A percentile compares a stretch with the other conserved stretches of the same genome.
These are phyloP conservation scores for Atrina japonica DNA, from an alignment of 2,888 invertebrate genomes.

Conservation along the genomic window DNA sequence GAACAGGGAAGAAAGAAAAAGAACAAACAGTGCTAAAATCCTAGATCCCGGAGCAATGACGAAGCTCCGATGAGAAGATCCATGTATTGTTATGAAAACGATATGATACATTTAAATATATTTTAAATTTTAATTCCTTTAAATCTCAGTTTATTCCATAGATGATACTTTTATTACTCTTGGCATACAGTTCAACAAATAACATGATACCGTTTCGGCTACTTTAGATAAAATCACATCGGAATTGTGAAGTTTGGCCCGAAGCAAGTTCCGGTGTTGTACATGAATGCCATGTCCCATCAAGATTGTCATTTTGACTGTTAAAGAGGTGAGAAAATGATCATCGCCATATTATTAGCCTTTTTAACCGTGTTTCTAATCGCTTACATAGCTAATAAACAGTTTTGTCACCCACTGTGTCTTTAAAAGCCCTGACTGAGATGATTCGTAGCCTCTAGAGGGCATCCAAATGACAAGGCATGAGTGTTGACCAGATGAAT, in stretches of 20 bases:
- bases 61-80: no score
- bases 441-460: conserved; percentile 36
- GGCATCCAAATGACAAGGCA: conserved; percentile 24
- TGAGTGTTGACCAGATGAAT: conserved; percentile 5
- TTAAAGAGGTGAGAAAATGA: conserved; percentile 41
- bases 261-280: neutral
- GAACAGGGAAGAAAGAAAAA: no score
- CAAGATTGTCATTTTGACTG: conserved; percentile 30
- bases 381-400: conserved; percentile 31
- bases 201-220: conserved; percentile 27
- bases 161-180: conserved; percentile 5
- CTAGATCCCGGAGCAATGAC: no score
- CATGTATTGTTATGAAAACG: no score
- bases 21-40: no score
- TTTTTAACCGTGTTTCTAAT: conserved; percentile 34
- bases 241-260: conserved; percentile 18
- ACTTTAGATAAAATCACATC: conserved; percentile 35
- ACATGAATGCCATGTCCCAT: conserved; percentile 2
- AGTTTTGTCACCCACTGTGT: conserved; percentile 8
- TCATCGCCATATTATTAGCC: conserved; percentile 39
- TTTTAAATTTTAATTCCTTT: no score
- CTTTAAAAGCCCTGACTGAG: conserved; percentile 23
- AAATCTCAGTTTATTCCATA: no score
- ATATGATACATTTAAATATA: no score
- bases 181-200: conserved; percentile 12